Percentiles rank a stretch among this genome's conserved stretches.
phyloP scores from a whole-genome alignment of 1,140 invertebrate genomes.

The Branchinecta lindahli region DNA sequence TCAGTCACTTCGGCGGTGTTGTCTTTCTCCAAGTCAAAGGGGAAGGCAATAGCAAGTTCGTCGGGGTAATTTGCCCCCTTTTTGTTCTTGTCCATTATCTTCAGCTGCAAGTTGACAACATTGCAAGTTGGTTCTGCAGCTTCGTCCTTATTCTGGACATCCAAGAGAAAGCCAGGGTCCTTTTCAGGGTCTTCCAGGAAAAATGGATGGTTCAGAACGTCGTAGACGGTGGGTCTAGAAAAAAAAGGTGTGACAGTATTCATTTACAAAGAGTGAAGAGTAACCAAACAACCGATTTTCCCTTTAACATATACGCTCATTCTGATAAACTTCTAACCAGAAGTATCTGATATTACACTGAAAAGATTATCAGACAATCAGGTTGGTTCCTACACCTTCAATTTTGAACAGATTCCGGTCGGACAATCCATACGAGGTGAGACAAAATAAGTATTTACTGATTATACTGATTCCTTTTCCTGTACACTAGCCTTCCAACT shows the following conservation, averaged over 20 bases:
- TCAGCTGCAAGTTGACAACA: not conserved
- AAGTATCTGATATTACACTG: no score
- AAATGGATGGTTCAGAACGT: not conserved
- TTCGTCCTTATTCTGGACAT: conserved; percentile 3
- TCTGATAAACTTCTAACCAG: no score
- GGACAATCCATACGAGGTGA: no score
- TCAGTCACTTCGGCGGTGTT: not conserved
- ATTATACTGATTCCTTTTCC: no score
- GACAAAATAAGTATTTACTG: no score
- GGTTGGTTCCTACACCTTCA: no score
- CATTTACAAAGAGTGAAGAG: no score
- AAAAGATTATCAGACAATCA: no score
- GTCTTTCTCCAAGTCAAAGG: not conserved
- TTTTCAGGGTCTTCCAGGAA: conserved; percentile 9
- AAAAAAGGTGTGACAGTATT: not conserved
- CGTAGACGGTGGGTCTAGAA: not conserved
- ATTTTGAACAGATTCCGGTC: no score
- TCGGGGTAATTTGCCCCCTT: not conserved
- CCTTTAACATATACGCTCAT: no score
- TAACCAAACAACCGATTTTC: no score
- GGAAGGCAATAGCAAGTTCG: not conserved
- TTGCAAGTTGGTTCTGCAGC: not conserved
- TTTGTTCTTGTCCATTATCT: not conserved
- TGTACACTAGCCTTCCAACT: no score
- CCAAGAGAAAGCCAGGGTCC: not conserved